A percentile compares a stretch with the other conserved stretches of the same genome.
phyloP scores from a whole-genome alignment of 2,888 invertebrate genomes.

The Perithous albicinctus region DNA sequence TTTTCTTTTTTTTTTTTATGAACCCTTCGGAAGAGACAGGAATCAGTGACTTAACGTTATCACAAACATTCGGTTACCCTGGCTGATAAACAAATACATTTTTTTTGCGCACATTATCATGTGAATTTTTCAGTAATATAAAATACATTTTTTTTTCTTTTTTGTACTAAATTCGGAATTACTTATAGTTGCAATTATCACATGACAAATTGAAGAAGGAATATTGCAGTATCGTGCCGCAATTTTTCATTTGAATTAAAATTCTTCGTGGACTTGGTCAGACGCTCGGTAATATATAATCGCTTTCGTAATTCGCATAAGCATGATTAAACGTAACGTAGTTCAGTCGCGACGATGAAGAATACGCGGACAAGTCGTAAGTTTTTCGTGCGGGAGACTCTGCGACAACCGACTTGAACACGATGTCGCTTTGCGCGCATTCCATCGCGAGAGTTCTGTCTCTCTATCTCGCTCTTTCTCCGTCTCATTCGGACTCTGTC shows the following conservation, averaged over 20 bases:
- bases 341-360: slow-evolving; percentile 53
- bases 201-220: background rate
- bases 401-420: slow-evolving; percentile 25
- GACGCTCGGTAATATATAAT: slow-evolving; percentile 9
- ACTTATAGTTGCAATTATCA: no score
- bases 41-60: no score
- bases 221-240: background rate
- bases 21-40: no score
- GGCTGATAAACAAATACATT: no score
- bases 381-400: slow-evolving; percentile 40
- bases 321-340: slow-evolving; percentile 35
- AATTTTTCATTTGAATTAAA: slow-evolving; percentile 38
- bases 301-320: slow-evolving; percentile 32
- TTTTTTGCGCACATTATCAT: no score
- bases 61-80: no score
- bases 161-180: no score
- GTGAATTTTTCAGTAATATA: no score
- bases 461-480: slow-evolving; percentile 33
- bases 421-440: slow-evolving; percentile 61
- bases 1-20: background rate
- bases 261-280: background rate
- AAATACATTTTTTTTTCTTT: no score
- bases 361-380: slow-evolving; percentile 47
- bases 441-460: slow-evolving; percentile 49
- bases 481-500: slow-evolving; percentile 29